phyloP scores from a whole-genome alignment of 2,797 vertebrate species.

The Sciurus carolinensis region DNA sequence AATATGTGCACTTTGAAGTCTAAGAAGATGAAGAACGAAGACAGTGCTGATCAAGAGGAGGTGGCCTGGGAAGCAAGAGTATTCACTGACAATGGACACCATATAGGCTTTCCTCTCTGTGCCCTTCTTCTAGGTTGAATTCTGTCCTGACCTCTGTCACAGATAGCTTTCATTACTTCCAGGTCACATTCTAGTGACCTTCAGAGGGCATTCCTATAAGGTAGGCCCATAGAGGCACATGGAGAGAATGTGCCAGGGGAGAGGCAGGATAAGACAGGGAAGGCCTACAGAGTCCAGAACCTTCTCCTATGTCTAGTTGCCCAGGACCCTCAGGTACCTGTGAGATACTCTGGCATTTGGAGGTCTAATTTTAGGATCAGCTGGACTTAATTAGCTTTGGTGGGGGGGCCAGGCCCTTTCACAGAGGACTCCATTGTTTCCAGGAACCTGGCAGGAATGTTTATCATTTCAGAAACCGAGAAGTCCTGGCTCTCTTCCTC shows the following conservation, averaged over 20 bases:
- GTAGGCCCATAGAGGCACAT: neutral
- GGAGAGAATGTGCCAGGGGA: neutral
- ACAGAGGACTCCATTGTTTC: conserved; percentile 72
- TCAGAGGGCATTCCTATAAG: neutral
- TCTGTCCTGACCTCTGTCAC: neutral
- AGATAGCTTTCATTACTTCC: neutral
- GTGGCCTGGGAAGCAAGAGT: neutral
- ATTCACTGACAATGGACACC: neutral
- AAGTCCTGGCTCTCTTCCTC: conserved; percentile 54
- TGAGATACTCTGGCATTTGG: conserved; percentile 28
- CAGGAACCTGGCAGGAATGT: conserved; percentile 69
- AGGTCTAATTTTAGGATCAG: conserved; percentile 79
- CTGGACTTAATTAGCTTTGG: conserved; percentile 85
- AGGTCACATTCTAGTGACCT: neutral
- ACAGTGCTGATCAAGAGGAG: neutral
- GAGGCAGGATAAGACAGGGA: neutral
- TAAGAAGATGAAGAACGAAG: neutral
- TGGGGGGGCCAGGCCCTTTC: conserved; percentile 59
- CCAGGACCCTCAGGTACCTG: neutral
- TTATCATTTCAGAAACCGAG: conserved; percentile 71
- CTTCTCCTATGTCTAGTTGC: conserved; percentile 26
- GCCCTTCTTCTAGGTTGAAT: neutral
- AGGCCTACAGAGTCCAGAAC: neutral
- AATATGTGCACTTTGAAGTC: neutral
- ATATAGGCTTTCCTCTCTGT: neutral